Conservation (phyloP, 2,888 invertebrate genomes). For the Andrena bucephala region DNA sequence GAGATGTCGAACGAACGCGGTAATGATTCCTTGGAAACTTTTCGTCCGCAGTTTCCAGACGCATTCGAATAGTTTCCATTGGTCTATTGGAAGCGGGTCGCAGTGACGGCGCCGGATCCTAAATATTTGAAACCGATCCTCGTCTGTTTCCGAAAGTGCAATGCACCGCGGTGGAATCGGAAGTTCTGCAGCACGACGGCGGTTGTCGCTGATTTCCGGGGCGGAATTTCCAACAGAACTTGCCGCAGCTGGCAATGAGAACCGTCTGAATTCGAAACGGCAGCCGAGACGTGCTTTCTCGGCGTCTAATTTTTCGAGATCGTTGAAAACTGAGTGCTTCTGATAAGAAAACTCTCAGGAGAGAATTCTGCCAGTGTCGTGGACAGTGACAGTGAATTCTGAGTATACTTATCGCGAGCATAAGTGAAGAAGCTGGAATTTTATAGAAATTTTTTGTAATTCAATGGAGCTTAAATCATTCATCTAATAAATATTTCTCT, state of each 20-base stretch:
- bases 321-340: background rate
- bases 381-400: too few relatives aligned
- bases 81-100: conserved; percentile 31
- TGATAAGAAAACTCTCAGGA: too few relatives aligned
- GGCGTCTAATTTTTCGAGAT: background rate
- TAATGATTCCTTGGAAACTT: conserved; percentile 14
- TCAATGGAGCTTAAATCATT: conserved; percentile 23
- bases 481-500: background rate
- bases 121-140: conserved; percentile 51
- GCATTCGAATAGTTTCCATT: conserved; percentile 9
- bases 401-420: too few relatives aligned
- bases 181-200: conserved; percentile 5
- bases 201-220: conserved; percentile 25
- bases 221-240: background rate
- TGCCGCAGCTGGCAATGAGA: background rate
- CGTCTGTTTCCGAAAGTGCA: conserved; percentile 22
- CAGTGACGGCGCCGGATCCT: conserved; percentile 20
- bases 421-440: too few relatives aligned
- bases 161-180: conserved; percentile 5
- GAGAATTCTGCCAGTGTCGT: too few relatives aligned
- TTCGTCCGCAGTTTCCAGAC: conserved; percentile 8
- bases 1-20: background rate
- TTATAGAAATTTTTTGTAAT: too few relatives aligned
- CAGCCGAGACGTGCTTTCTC: background rate
- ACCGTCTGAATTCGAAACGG: background rate